Conservation (phyloP, 1,140 invertebrate species). For the Anadara kagoshimensis region DNA sequence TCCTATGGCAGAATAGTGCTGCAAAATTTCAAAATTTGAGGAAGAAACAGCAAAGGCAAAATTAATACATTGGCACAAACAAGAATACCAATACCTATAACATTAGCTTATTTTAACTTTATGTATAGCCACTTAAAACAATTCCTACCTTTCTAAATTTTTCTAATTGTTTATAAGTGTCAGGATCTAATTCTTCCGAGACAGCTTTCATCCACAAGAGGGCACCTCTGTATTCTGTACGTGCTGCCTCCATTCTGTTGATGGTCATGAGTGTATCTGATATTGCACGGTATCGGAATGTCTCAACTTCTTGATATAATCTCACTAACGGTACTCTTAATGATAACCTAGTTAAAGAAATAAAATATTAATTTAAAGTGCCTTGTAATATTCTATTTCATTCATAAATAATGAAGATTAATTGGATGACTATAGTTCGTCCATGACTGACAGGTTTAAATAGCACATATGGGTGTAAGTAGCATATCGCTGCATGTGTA, state of each 20-base stretch:
- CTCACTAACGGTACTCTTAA: conserved; percentile 90
- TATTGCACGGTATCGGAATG: conserved; percentile 94
- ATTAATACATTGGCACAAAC: too few relatives aligned
- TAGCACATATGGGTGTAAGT: too few relatives aligned
- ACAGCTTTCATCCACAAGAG: conserved; percentile 99
- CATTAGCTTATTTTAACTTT: background rate
- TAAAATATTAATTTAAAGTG: too few relatives aligned
- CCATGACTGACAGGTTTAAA: too few relatives aligned
- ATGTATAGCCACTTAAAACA: background rate
- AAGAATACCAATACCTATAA: too few relatives aligned
- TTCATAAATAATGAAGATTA: too few relatives aligned
- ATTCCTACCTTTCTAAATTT: conserved; percentile 90
- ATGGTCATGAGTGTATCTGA: conserved; percentile 94
- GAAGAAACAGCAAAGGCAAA: too few relatives aligned
- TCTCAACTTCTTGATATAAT: conserved; percentile 96
- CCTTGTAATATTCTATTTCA: too few relatives aligned
- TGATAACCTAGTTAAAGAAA: conserved; percentile 78
- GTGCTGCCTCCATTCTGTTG: conserved; percentile 92
- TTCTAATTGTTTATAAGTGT: conserved; percentile 95
- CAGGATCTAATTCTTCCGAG: conserved; percentile 96
- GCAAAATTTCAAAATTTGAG: too few relatives aligned
- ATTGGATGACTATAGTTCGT: too few relatives aligned
- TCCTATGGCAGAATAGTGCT: too few relatives aligned
- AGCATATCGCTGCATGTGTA: too few relatives aligned
- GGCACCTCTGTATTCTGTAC: conserved; percentile 96